Evolutionary conservation across 2,113 vertebrate genomes (phyloP), one percentile per base, ranked within the genome.

Genomic region (Talpa occidentalis): DNA sequence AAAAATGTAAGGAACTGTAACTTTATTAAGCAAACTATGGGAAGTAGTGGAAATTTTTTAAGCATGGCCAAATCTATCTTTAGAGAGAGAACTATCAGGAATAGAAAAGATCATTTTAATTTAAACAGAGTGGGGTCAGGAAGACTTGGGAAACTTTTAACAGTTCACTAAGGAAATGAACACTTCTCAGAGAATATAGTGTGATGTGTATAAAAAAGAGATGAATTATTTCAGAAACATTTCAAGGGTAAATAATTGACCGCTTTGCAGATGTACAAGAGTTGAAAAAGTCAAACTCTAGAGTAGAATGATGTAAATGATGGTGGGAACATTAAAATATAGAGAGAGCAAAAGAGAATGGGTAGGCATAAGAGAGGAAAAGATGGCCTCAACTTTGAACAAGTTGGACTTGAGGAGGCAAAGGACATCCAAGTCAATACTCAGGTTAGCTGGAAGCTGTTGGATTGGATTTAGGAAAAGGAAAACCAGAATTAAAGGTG

Each of bases 21-120:
- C 76, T 91, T 91, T 86, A 66, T 72, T 91, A 52, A 81, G 14
- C 54, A 87, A 83, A 88, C 40, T 90, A 5, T 47, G 4, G 19
- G 44, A 47, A 88, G 42, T 49, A 74, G 49, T 49, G 32, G 42
- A 28, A 79, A 44, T 6, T 37, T 84, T 81, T 72, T 37, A 93
- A 91, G 35, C 37, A 85, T 67, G 54, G 44, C 17, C 15, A 76
- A 32, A 56, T 59, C 44, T 56, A 5, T 56, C 37, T 89, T 80
- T 35, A 80, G 32, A 83, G 40, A 85, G 24, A 94, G 37, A 79
- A 74, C 42, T 66, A 28, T 67, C 47, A 79, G 59, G 7, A 78
- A 21, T 66, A 28, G 69, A 47, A 74, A 87, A 81, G 22, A 60
- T 82, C 21, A 72, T 70, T 59, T 56, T 24, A 22, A 73, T 73